phyloP scores from a whole-genome alignment of 2,113 vertebrate species.

The Dipodomys merriami region DNA sequence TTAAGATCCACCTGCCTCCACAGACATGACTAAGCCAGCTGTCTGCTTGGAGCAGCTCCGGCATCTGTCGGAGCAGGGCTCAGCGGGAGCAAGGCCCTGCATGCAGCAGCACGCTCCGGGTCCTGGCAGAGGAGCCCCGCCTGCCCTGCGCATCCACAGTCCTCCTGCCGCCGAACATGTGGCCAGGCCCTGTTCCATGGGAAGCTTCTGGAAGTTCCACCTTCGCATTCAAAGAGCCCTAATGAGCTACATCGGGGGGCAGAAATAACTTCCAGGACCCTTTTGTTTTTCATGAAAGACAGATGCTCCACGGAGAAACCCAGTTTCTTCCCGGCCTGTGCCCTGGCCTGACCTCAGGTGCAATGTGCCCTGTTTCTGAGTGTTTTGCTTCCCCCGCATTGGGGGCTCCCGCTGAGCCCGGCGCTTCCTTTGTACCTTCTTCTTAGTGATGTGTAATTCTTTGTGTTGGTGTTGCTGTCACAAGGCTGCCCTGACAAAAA shows the following conservation, averaged over 20 bases:
- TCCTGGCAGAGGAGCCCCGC: background rate
- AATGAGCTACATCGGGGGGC: background rate
- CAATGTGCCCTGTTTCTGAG: background rate
- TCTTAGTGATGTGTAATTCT: background rate
- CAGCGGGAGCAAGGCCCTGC: conserved; percentile 54
- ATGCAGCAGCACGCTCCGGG: conserved; percentile 70
- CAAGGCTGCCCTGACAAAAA: no score
- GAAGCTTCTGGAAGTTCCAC: background rate
- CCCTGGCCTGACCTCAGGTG: background rate
- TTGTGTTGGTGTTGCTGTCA: background rate
- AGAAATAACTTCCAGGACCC: background rate
- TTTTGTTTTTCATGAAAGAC: conserved; percentile 39
- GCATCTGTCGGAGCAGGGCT: conserved; percentile 66
- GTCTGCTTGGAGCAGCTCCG: conserved; percentile 78
- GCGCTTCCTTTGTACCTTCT: background rate
- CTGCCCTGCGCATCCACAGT: background rate
- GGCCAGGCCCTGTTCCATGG: background rate
- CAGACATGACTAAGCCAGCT: conserved; percentile 82
- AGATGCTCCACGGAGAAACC: background rate
- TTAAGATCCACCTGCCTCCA: conserved; percentile 72
- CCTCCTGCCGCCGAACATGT: background rate
- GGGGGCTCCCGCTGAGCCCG: background rate
- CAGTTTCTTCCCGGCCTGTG: background rate
- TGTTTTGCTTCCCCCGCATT: no score
- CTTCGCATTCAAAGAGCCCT: background rate